Percentiles rank a stretch among this genome's conserved stretches.
Evolutionary conservation across 1,140 invertebrate genomes (phyloP).

Genomic region (Meteorus sp.): DNA sequence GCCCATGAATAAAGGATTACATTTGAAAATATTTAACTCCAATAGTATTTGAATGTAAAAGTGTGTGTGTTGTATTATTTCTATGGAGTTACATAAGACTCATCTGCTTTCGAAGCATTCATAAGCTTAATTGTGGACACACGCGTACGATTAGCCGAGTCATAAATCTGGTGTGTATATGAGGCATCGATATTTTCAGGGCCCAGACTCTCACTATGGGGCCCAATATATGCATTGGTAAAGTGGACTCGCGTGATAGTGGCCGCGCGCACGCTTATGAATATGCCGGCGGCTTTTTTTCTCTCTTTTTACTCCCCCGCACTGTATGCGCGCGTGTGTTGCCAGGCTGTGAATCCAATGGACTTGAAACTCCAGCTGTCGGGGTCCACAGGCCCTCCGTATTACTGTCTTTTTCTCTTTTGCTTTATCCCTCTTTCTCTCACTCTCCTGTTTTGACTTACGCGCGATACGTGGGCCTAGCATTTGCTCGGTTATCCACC

Average conservation of each 20-base stretch:
- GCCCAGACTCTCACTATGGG: constrained; percentile 9
- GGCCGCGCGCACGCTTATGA: constrained; percentile 30
- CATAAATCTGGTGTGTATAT: constrained; percentile 17
- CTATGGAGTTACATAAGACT: constrained; percentile 8
- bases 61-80: too few relatives aligned
- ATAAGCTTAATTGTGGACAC: constrained; percentile 20
- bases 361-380: constrained; percentile 19
- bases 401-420: constrained; percentile 3
- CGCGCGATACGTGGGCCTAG: constrained; percentile 28
- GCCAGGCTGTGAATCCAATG: constrained; percentile 30
- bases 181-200: constrained; percentile 15
- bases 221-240: constrained; percentile 23
- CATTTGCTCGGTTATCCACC: constrained; percentile 43
- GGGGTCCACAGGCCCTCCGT: constrained; percentile 6
- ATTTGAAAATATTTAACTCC: too few relatives aligned
- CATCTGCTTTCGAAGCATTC: constrained; percentile 6
- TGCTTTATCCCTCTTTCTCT: background rate
- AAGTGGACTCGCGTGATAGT: constrained; percentile 25
- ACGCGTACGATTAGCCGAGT: constrained; percentile 21
- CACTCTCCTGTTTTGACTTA: constrained; percentile 23
- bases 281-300: constrained; percentile 29
- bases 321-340: constrained; percentile 27
- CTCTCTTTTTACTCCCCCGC: constrained; percentile 27
- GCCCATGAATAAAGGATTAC: too few relatives aligned
- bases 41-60: too few relatives aligned